Evolutionary conservation across 2,888 invertebrate genomes (phyloP), one percentile per base, ranked within the genome.

Genomic region (Sthenelais limicola): DNA sequence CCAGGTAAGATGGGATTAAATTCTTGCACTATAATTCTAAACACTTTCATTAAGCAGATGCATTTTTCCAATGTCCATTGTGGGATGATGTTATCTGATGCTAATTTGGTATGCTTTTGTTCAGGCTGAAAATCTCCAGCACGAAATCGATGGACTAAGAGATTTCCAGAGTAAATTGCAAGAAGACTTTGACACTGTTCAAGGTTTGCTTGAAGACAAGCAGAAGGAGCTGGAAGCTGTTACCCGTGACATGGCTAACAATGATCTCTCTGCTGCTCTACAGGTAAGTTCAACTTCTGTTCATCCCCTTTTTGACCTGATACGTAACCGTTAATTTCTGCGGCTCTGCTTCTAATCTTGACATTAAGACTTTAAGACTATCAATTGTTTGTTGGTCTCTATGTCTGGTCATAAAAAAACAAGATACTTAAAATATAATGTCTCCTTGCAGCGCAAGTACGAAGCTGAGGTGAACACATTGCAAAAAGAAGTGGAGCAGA

Each of bases 111-210:
- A n/a, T 49, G 49, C 24, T 49, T 5, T n/a, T n/a, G 21, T 21
- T 5, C 83, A 84, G 75, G 78, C 83, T 26, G 83, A 82, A 48
- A 78, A 80, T 54, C 79, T 83, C 9, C 82, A 82, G 56, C 71
- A 78, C 21, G 84, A 84, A 75, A 80, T 84, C 18, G 77, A 80
- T 35, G 30, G 48, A 26, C 54, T 35, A 21, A 32, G 56, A 28
- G 47, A 68, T 30, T 70, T 70, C 48, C 56, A 54, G 86, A 79
- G 77, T 52, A 85, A 85, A 71, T 81, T 88, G 0, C 86, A 88
- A 76, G 85, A 87, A 66, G 88, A 88, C 78, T 88, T 84, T 80
- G 87, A 88, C 75, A 83, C 82, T 0, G 84, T 88, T 18, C 87
- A 87, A 77, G 76, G 76, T 18, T 87, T 87, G 87, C 79, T 87